Base-by-base conservation (phyloP, 2,888 invertebrate species). In the Frankliniella intonsa region DNA sequence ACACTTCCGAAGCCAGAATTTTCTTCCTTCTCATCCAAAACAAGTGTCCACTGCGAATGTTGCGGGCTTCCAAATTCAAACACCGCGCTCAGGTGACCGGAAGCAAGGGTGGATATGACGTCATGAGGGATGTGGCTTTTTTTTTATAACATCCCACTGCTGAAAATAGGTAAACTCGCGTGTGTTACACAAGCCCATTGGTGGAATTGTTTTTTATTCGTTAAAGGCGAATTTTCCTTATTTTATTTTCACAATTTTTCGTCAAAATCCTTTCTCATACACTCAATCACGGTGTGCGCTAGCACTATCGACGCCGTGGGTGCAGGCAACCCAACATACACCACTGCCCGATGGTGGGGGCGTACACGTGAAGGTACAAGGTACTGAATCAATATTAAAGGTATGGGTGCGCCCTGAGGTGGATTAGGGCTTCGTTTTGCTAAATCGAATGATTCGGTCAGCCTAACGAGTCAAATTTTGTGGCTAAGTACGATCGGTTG, bases 311-410 rank as follows among this genome's bases (percentile, higher is more conserved):
- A 25, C 69, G 69, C 69, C 69, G 69, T 76, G 69, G 8, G 12
- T 12, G 25, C 69, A 76, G 69, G 69, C 69, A 76, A 76, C 69
- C 69, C 69, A 76, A 76, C 69, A 22, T 76, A 25, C 69, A 76
- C 25, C 25, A 22, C 12, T 25, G 62, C 62, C 14, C 62, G 62
- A 14, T 62, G 62, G 62, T 62, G 62, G 62, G 69, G 69, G 25
- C 69, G 69, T 76, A 76, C 69, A 76, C 69, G 69, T 76, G 69
- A 76, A 76, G 69, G 69, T 76, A 22, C 69, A 76, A 76, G 69
- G 69, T 76, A 76, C 69, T 76, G 69, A 76, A 76, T 76, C 69
- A 76, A 76, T 76, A 76, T 25, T 76, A 25, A 11, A 76, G 69
- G 69, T 76, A 76, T 76, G 69, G 69, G 69, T 76, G 25, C 69